Conservation (phyloP, 1,140 invertebrate genomes). For the Saccostrea glomerata region DNA sequence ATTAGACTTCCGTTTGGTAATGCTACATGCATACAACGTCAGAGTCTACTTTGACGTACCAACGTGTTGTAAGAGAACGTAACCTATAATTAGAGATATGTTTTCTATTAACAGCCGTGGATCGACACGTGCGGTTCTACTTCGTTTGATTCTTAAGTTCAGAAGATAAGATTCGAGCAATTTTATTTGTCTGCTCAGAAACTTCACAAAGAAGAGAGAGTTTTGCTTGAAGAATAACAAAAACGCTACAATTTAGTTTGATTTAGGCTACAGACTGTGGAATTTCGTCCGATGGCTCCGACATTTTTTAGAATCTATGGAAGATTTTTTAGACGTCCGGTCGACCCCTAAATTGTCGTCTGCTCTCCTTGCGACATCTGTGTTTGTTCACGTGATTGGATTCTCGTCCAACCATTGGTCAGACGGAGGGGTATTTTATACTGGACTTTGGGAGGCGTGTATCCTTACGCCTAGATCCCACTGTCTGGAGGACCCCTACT, state of each 20-base stretch:
- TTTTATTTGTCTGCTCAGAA: neutral
- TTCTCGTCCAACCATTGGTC: constrained; percentile 33
- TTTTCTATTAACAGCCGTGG: constrained; percentile 16
- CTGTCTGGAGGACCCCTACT: neutral
- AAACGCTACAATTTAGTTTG: neutral
- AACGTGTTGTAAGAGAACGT: no score
- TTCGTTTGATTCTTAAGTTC: constrained; percentile 7
- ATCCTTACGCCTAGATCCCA: neutral
- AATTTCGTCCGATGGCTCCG: neutral
- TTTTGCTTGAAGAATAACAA: neutral
- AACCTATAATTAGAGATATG: neutral
- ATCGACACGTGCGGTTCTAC: constrained; percentile 7
- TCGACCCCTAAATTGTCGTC: constrained; percentile 27
- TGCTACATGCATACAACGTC: no score
- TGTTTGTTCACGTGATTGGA: constrained; percentile 39
- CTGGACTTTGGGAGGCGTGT: constrained; percentile 16
- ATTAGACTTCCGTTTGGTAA: no score
- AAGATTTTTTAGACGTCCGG: constrained; percentile 23
- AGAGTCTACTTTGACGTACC: no score
- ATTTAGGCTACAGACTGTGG: neutral
- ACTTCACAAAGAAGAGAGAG: neutral
- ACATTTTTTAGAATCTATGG: neutral
- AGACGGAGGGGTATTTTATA: constrained; percentile 4
- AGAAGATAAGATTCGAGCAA: constrained; percentile 20
- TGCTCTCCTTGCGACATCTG: neutral